phyloP scores from a whole-genome alignment of 2,797 vertebrate genomes.

The Hemitrygon akajei region DNA sequence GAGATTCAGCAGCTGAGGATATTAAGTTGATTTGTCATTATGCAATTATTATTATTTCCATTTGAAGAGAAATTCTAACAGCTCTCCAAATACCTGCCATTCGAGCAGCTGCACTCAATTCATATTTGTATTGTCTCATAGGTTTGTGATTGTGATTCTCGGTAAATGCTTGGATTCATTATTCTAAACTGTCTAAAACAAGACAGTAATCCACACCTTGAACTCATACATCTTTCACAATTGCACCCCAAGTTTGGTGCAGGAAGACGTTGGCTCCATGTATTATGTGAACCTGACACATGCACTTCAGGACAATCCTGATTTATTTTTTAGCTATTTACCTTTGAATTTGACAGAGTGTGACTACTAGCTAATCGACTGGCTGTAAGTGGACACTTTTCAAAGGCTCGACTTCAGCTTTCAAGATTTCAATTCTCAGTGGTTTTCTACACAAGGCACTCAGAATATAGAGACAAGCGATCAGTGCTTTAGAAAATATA shows the following conservation, averaged over 20 bases:
- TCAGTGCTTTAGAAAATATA: not conserved
- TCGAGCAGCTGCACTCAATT: not conserved
- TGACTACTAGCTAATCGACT: not conserved
- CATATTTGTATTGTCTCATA: not conserved
- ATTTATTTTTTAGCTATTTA: not conserved
- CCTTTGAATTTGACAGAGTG: not conserved
- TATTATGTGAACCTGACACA: not conserved
- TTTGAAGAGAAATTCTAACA: not conserved
- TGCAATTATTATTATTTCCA: not conserved
- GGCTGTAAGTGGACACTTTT: not conserved
- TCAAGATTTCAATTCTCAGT: not conserved
- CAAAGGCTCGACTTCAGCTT: not conserved
- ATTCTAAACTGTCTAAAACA: not conserved
- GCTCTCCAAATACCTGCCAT: not conserved
- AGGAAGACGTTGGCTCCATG: not conserved
- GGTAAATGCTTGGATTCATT: not conserved
- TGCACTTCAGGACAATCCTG: not conserved
- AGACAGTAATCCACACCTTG: not conserved
- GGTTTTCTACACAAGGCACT: not conserved
- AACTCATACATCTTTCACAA: not conserved
- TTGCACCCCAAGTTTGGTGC: not conserved
- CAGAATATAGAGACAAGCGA: not conserved
- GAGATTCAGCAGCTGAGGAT: too few relatives aligned
- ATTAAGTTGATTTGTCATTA: too few relatives aligned
- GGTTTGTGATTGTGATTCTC: not conserved